Conservation (phyloP, 2,888 invertebrate species). For the Iselma pallidipennis region DNA sequence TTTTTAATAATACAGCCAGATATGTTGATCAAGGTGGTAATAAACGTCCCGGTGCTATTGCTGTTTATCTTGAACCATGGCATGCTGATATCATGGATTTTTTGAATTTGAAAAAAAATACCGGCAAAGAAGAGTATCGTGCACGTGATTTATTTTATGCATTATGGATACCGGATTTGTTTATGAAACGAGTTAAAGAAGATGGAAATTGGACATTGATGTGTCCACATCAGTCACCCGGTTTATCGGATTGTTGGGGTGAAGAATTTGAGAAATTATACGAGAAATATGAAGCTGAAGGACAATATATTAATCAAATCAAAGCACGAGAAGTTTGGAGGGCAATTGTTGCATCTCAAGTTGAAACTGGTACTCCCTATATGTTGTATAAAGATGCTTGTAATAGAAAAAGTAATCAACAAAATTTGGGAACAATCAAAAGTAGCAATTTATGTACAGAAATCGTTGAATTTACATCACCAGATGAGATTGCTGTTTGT, state of each 20-base stretch:
- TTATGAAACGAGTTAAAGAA: constrained; percentile 91
- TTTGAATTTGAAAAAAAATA: constrained; percentile 92
- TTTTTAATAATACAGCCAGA: constrained; percentile 93
- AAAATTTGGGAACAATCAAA: constrained; percentile 97
- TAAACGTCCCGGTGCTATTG: constrained; percentile 96
- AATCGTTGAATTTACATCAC: constrained; percentile 91
- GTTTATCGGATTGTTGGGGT: constrained; percentile 91
- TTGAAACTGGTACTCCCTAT: constrained; percentile 98
- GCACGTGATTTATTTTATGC: constrained; percentile 97
- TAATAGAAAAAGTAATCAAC: constrained; percentile 96
- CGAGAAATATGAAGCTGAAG: constrained; percentile 81
- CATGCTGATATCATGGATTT: constrained; percentile 97
- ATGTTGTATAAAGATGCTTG: constrained; percentile 97
- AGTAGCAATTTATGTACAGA: constrained; percentile 98
- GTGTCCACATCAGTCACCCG: constrained; percentile 95
- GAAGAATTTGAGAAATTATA: constrained; percentile 92
- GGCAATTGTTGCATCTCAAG: constrained; percentile 91
- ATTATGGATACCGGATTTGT: constrained; percentile 97
- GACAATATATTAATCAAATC: constrained; percentile 66
- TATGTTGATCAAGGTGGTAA: constrained; percentile 99
- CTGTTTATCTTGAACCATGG: constrained; percentile 98
- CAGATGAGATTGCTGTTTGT: constrained; percentile 96
- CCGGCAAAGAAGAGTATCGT: constrained; percentile 90
- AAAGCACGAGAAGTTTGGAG: constrained; percentile 91
- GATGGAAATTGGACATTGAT: constrained; percentile 91